Conservation (phyloP, 2,113 vertebrate genomes). For the Loxodonta africana region DNA sequence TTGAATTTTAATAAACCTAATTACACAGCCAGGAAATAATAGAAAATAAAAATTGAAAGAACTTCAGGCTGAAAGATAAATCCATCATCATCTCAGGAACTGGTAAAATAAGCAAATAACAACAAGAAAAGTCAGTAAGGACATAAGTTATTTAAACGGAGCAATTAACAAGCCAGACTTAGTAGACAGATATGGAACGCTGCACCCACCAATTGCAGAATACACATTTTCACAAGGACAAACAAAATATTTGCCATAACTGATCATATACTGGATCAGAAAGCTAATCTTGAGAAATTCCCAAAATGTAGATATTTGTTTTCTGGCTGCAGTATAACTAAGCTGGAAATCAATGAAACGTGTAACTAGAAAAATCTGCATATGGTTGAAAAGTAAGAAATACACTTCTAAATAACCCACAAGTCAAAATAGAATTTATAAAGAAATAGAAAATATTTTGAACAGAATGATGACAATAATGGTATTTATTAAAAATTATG, state of each 20-base stretch:
- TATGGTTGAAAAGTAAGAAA: not conserved
- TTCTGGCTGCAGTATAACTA: not conserved
- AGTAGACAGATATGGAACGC: not conserved
- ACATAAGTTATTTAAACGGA: not conserved
- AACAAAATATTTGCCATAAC: not conserved
- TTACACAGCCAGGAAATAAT: not conserved
- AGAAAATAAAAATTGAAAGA: conserved; percentile 3
- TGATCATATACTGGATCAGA: not conserved
- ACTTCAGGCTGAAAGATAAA: not conserved
- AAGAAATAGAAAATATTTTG: conserved; percentile 20
- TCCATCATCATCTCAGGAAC: not conserved
- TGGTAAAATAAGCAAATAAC: not conserved
- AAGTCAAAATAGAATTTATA: conserved; percentile 2
- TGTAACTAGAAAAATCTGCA: not conserved
- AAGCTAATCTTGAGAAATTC: not conserved
- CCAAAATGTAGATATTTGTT: not conserved
- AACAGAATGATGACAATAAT: not conserved
- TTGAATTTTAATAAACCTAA: not conserved
- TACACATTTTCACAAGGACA: not conserved
- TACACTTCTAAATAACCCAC: not conserved
- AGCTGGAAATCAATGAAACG: not conserved
- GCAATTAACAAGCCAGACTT: not conserved
- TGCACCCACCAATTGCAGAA: not conserved
- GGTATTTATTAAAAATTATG: not conserved
- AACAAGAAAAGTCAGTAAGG: not conserved